Evolutionary conservation across 2,113 vertebrate species (phyloP).

Genomic region (Zosterops japonicus): DNA sequence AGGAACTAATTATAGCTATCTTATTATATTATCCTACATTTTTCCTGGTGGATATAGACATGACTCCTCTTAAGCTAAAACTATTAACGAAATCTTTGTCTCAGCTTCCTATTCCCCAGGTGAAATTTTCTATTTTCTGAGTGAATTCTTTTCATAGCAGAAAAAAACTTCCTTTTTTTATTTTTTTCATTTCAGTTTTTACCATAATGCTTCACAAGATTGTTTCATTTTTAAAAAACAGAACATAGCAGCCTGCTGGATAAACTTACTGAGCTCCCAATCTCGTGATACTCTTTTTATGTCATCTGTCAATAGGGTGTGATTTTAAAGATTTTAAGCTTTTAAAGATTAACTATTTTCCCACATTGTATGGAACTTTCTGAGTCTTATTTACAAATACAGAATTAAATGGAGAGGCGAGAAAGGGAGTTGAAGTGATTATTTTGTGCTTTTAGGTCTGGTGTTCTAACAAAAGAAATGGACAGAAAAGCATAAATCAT

Average conservation of each 20-base stretch:
- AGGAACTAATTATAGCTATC: not conserved
- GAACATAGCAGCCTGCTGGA: not conserved
- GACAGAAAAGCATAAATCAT: not conserved
- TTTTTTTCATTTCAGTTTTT: not conserved
- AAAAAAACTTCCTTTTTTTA: not conserved
- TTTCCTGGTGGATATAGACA: not conserved
- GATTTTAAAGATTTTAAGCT: no score
- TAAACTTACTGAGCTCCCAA: not conserved
- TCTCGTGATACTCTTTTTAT: not conserved
- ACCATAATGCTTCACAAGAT: rapidly evolving
- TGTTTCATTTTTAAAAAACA: not conserved
- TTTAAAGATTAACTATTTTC: not conserved
- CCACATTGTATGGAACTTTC: not conserved
- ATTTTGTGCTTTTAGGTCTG: not conserved
- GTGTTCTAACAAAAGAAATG: not conserved
- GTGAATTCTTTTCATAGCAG: not conserved
- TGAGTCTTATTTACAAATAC: not conserved
- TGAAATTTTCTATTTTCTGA: not conserved
- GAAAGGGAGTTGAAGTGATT: not conserved
- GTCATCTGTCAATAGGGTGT: not conserved
- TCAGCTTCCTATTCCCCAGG: not conserved
- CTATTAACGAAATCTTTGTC: not conserved
- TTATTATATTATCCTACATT: not conserved
- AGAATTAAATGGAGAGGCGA: not conserved
- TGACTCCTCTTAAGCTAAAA: not conserved